phyloP scores from a whole-genome alignment of 2,797 vertebrate genomes.

The Champsocephalus gunnari region DNA sequence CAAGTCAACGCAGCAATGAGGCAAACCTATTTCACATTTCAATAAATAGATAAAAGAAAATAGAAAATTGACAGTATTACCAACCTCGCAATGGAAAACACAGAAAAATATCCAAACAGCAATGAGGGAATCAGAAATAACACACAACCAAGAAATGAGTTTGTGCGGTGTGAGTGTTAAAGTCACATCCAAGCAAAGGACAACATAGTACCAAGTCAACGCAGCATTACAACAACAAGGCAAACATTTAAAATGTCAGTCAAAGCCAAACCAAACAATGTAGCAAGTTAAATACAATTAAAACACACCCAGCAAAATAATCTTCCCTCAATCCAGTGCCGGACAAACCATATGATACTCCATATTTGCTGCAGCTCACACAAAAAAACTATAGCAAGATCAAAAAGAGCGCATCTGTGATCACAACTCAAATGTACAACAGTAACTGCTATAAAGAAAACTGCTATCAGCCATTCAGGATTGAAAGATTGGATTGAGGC shows the following conservation, averaged over 20 bases:
- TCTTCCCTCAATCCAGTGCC: not conserved
- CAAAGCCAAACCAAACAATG: constrained; percentile 13
- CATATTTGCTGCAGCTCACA: not conserved
- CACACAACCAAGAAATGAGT: too few species aligned
- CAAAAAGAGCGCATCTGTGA: not conserved
- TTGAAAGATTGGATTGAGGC: not conserved
- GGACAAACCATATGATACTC: not conserved
- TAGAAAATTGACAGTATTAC: too few species aligned
- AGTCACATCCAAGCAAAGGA: not conserved
- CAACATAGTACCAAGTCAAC: constrained; percentile 9
- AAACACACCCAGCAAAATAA: not conserved
- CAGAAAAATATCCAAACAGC: too few species aligned
- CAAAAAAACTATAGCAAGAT: not conserved
- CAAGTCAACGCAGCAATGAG: not conserved
- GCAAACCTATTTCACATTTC: not conserved
- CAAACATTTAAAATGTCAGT: not conserved
- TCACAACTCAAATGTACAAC: not conserved
- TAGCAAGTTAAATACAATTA: not conserved
- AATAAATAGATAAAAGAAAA: not conserved
- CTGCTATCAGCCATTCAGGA: not conserved
- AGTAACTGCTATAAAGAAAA: not conserved
- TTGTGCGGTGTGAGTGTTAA: not conserved
- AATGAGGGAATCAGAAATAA: too few species aligned
- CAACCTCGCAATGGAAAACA: too few species aligned
- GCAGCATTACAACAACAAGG: not conserved